Conservation (phyloP, 2,888 invertebrate genomes). For the Drosophila nigricruria region DNA sequence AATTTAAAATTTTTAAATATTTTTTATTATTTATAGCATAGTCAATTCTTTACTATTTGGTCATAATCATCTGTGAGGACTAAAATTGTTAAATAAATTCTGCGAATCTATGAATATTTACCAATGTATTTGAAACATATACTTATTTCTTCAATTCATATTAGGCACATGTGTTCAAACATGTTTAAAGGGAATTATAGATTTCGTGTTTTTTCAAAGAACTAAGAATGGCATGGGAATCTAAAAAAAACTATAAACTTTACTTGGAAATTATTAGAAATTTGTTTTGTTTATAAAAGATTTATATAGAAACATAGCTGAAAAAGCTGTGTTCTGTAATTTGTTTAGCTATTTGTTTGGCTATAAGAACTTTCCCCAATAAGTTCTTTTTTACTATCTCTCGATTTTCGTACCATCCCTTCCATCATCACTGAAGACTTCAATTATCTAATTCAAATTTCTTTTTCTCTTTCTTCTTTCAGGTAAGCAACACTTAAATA, state of each 20-base stretch:
- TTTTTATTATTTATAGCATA: not conserved
- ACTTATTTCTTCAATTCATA: not conserved
- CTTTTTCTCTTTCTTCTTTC: conserved; percentile 31
- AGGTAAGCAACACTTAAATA: conserved; percentile 54
- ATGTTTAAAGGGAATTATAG: not conserved
- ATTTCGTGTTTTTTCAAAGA: not conserved
- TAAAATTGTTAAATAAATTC: not conserved
- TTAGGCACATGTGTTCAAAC: not conserved
- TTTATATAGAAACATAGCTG: not conserved
- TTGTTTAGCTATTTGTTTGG: not conserved
- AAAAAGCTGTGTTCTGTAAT: not conserved
- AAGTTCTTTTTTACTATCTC: not conserved
- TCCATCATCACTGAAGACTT: not conserved
- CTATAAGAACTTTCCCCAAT: not conserved
- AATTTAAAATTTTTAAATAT: no score
- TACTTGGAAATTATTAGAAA: not conserved
- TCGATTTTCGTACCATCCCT: not conserved
- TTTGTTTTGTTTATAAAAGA: not conserved
- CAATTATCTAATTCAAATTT: not conserved
- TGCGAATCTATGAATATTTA: not conserved
- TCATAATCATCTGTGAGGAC: not conserved
- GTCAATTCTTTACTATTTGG: not conserved
- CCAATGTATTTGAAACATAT: not conserved
- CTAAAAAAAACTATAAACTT: not conserved
- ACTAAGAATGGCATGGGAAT: not conserved